Conservation (phyloP, 1,140 invertebrate species). For the Rhyacophila brunnea region DNA sequence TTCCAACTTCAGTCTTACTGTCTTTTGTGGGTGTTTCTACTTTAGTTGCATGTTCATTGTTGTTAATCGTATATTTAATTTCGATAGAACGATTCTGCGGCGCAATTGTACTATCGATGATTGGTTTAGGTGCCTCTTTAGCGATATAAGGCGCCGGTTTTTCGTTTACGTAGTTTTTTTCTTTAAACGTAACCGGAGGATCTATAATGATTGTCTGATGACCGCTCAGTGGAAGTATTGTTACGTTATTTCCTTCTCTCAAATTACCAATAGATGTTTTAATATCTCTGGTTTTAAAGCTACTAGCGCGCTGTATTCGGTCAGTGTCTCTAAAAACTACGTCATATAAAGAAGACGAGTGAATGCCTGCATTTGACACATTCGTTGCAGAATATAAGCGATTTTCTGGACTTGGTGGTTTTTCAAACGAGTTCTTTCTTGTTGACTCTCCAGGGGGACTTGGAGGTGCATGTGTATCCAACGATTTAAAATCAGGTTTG, state of each 20-base stretch:
- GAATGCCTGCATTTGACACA: too few relatives aligned
- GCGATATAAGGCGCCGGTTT: neutral
- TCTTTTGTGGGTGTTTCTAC: neutral
- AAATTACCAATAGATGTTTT: constrained; percentile 9
- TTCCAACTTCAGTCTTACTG: neutral
- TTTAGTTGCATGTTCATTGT: neutral
- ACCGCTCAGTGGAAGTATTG: constrained; percentile 51
- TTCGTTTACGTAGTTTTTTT: neutral
- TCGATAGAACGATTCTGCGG: neutral
- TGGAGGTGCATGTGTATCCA: constrained; percentile 18
- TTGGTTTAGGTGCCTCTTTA: neutral
- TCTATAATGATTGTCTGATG: constrained; percentile 55
- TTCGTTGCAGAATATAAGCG: too few relatives aligned
- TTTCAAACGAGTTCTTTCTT: neutral
- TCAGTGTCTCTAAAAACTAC: constrained; percentile 20
- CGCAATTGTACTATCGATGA: neutral
- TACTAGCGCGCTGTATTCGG: constrained; percentile 24
- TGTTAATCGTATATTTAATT: neutral
- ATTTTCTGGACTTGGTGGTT: neutral
- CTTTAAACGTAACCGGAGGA: constrained; percentile 40
- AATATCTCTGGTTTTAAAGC: constrained; percentile 23
- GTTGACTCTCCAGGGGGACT: constrained; percentile 7
- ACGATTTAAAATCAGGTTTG: constrained; percentile 36
- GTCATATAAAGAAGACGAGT: constrained; percentile 27
- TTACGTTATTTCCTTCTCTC: constrained; percentile 39